phyloP scores from a whole-genome alignment of 2,113 vertebrate species.

The Chloebia gouldiae region DNA sequence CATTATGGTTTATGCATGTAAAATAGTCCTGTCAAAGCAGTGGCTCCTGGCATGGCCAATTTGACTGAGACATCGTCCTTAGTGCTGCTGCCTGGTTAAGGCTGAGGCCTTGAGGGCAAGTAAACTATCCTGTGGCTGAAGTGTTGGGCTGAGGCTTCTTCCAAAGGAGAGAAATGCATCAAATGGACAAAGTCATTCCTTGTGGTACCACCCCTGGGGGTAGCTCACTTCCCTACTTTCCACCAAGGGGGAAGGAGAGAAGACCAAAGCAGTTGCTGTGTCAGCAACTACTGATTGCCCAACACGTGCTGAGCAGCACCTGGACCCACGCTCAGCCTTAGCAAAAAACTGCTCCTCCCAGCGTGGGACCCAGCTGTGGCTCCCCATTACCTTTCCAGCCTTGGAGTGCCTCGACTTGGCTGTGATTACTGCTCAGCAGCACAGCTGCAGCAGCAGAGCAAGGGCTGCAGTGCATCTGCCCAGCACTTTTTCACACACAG shows the following conservation, averaged over 20 bases:
- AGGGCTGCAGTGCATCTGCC: background rate
- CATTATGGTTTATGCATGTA: background rate
- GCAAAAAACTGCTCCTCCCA: background rate
- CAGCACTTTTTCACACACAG: background rate
- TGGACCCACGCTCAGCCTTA: fast-evolving
- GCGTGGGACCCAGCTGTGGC: fast-evolving
- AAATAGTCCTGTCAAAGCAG: slow-evolving; percentile 13
- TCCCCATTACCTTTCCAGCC: background rate
- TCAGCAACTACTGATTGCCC: no score
- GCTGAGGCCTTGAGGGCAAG: background rate
- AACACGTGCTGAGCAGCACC: background rate
- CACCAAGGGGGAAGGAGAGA: background rate
- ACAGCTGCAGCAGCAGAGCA: background rate
- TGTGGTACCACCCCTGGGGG: fast-evolving
- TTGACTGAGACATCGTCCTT: background rate
- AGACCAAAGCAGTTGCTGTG: background rate
- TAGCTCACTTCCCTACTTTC: background rate
- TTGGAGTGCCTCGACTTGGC: background rate
- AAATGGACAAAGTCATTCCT: background rate
- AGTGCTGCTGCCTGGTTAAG: background rate
- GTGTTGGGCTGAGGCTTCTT: background rate
- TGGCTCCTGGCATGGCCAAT: background rate
- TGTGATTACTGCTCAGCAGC: background rate
- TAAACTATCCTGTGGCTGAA: background rate
- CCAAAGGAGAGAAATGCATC: background rate